Percentiles rank a stretch among this genome's conserved stretches.
phyloP scores from a whole-genome alignment of 2,113 vertebrate genomes.

The Puntigrus tetrazona region DNA sequence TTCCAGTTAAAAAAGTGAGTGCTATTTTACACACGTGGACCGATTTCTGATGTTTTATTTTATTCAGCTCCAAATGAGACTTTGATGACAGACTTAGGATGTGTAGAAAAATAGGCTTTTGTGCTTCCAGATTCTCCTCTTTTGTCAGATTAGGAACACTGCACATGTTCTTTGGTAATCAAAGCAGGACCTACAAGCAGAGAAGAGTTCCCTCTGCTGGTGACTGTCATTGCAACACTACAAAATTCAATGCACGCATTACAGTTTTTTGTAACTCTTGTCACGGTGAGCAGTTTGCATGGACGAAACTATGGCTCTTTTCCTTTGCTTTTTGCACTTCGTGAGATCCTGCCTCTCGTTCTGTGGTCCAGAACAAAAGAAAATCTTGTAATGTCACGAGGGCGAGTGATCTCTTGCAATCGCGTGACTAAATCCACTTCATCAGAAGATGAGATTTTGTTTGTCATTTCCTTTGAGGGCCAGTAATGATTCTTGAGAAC shows the following conservation, averaged over 20 bases:
- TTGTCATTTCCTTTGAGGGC: slow-evolving; percentile 55
- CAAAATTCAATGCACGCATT: not conserved
- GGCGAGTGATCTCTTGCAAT: slow-evolving; percentile 33
- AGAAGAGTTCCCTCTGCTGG: slow-evolving; percentile 34
- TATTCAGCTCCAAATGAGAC: not conserved
- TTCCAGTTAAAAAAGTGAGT: too few relatives aligned
- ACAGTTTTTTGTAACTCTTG: not conserved
- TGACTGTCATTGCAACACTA: not conserved
- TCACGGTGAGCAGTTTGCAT: not conserved
- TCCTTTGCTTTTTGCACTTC: not conserved
- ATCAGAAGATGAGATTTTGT: slow-evolving; percentile 58
- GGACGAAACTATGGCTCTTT: not conserved
- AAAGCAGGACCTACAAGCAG: not conserved
- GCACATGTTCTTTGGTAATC: not conserved
- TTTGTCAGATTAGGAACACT: not conserved
- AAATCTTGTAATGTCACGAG: not conserved
- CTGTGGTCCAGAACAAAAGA: not conserved
- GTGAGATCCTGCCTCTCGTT: not conserved
- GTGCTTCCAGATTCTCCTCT: not conserved
- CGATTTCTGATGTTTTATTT: not conserved
- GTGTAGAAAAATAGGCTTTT: not conserved
- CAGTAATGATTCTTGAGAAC: slow-evolving; percentile 37
- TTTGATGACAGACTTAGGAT: not conserved
- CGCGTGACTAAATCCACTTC: slow-evolving; percentile 43
- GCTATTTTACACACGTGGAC: not conserved